Percentiles rank a stretch among this genome's conserved stretches.
These are phyloP conservation scores for Pangasius krempfi DNA, from an alignment of 2,797 vertebrate genomes.

Conservation along the genomic window DNA sequence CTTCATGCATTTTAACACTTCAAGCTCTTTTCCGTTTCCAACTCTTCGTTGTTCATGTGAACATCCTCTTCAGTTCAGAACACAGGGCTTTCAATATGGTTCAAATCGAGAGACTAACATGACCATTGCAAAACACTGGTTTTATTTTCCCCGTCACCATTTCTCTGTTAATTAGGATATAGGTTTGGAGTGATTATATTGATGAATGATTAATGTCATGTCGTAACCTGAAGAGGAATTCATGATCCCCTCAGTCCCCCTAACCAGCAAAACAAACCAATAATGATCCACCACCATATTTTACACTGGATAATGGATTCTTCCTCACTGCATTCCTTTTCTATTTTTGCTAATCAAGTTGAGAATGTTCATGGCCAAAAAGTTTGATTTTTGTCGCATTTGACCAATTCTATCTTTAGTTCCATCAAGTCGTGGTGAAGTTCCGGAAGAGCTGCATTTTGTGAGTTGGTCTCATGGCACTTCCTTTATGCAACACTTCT, in stretches of 20 bases:
- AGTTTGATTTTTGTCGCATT: background rate
- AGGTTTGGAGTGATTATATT: background rate
- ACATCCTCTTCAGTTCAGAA: background rate
- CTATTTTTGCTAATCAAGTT: background rate
- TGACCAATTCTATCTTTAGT: background rate
- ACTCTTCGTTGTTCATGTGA: background rate
- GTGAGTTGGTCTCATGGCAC: background rate
- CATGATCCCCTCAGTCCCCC: background rate
- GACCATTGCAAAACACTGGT: background rate
- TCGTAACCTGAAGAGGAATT: background rate
- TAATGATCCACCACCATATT: background rate
- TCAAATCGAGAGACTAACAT: background rate
- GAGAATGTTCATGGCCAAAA: background rate
- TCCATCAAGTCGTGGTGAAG: background rate
- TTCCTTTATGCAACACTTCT: background rate
- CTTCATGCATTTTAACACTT: background rate
- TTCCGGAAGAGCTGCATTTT: background rate
- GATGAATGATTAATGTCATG: background rate
- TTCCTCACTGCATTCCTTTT: background rate
- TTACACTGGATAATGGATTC: background rate
- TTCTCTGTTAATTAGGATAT: background rate
- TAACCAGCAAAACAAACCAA: background rate
- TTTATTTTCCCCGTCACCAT: background rate
- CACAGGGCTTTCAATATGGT: background rate
- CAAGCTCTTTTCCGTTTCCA: background rate